Conservation (phyloP, 2,888 invertebrate species). For the Brenthis daphne region DNA sequence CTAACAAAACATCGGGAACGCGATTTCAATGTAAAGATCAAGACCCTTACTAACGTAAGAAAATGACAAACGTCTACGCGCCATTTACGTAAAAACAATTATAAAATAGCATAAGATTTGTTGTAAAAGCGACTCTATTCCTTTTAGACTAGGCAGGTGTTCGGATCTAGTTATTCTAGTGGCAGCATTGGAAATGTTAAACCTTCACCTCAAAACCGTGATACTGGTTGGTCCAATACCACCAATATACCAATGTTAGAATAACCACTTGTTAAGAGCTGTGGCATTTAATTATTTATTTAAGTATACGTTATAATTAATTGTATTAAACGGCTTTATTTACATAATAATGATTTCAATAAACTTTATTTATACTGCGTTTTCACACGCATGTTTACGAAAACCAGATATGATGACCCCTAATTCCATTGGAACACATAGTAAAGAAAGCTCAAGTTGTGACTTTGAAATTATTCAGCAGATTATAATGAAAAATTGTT, state of each 20-base stretch:
- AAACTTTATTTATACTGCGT: too few species aligned
- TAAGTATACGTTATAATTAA: too few species aligned
- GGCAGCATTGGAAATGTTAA: slow-evolving; percentile 65
- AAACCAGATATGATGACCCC: too few species aligned
- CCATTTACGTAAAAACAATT: slow-evolving; percentile 55
- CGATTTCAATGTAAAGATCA: slow-evolving; percentile 78
- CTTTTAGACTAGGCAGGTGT: slow-evolving; percentile 41
- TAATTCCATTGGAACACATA: too few species aligned
- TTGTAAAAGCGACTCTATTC: slow-evolving; percentile 54
- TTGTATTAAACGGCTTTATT: too few species aligned
- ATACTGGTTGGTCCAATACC: slow-evolving; percentile 45
- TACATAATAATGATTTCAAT: too few species aligned
- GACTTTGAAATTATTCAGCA: too few species aligned
- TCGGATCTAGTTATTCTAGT: slow-evolving; percentile 31
- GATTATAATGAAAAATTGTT: too few species aligned
- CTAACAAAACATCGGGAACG: slow-evolving; percentile 47
- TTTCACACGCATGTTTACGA: too few species aligned
- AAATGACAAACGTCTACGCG: slow-evolving; percentile 65
- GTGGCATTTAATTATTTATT: too few species aligned
- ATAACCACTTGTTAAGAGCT: background rate
- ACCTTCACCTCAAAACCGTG: slow-evolving; percentile 82
- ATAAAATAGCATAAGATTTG: slow-evolving; percentile 40
- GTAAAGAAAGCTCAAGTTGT: too few species aligned
- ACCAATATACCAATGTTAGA: slow-evolving; percentile 8
- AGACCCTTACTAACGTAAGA: slow-evolving; percentile 68